phyloP scores from a whole-genome alignment of 2,797 vertebrate species.

The Anniella stebbinsi region DNA sequence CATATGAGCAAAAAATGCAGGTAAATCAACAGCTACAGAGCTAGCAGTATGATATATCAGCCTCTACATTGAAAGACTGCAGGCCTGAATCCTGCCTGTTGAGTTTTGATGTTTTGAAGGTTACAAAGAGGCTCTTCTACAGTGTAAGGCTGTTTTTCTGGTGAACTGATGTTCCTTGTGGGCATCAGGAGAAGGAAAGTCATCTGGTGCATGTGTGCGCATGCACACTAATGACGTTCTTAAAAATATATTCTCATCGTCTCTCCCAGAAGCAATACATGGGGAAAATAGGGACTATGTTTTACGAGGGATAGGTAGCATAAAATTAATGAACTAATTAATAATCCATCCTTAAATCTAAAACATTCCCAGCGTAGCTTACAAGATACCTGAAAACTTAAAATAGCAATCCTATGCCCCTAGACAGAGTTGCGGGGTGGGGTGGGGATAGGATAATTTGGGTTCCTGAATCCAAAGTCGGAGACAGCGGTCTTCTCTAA shows the following conservation, averaged over 20 bases:
- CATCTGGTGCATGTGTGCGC: neutral
- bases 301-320: neutral
- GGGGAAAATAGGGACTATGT: neutral
- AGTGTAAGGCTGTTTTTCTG: neutral
- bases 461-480: no score
- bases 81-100: neutral
- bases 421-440: no score
- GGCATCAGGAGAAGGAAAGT: no score
- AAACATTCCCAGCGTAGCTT: neutral
- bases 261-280: neutral
- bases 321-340: neutral
- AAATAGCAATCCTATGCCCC: no score
- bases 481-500: no score
- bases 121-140: neutral
- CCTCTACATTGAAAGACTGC: neutral
- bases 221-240: neutral
- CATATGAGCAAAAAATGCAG: no score
- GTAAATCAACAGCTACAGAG: neutral
- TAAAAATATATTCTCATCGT: neutral
- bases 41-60: neutral
- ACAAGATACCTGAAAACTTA: no score
- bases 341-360: neutral
- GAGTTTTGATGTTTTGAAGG: neutral
- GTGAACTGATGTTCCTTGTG: neutral
- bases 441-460: no score